These are phyloP conservation scores for Coreoperca whiteheadi DNA, from an alignment of 2,113 vertebrate species.

Conservation along the genomic window DNA sequence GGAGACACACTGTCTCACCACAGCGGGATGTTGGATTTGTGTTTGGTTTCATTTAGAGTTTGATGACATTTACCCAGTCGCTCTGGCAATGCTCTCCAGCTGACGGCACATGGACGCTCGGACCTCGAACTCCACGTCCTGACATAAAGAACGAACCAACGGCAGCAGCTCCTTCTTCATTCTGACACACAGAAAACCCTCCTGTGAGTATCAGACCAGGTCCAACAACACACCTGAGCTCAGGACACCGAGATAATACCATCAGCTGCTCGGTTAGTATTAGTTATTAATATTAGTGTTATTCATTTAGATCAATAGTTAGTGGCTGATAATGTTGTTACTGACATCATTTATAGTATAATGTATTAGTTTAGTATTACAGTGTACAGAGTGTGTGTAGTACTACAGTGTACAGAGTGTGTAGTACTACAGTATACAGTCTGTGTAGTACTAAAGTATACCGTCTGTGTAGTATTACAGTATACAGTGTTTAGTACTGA, in stretches of 20 bases:
- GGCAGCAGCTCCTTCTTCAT: conserved; percentile 95
- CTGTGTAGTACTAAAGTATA: too few relatives aligned
- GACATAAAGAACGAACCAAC: conserved; percentile 92
- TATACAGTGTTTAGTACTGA: not conserved
- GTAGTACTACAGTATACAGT: not conserved
- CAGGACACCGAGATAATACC: not conserved
- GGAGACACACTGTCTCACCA: not conserved
- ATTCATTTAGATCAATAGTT: not conserved
- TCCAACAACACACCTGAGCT: not conserved
- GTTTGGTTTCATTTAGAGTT: not conserved
- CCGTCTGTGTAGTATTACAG: not conserved
- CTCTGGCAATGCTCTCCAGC: conserved; percentile 92
- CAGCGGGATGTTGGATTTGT: not conserved
- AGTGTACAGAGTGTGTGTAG: not conserved
- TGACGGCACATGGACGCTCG: conserved; percentile 94
- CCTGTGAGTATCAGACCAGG: not conserved
- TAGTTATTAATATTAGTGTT: too few relatives aligned
- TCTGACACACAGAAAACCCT: conserved; percentile 72
- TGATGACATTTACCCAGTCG: conserved; percentile 86
- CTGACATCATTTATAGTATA: not conserved
- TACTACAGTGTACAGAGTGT: not conserved
- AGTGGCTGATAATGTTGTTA: not conserved
- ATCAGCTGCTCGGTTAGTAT: too few relatives aligned
- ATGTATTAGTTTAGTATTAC: not conserved
- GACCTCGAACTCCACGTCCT: conserved; percentile 93